These are phyloP conservation scores for Hololepta plana DNA, from an alignment of 2,888 invertebrate genomes.

Conservation along the genomic window DNA sequence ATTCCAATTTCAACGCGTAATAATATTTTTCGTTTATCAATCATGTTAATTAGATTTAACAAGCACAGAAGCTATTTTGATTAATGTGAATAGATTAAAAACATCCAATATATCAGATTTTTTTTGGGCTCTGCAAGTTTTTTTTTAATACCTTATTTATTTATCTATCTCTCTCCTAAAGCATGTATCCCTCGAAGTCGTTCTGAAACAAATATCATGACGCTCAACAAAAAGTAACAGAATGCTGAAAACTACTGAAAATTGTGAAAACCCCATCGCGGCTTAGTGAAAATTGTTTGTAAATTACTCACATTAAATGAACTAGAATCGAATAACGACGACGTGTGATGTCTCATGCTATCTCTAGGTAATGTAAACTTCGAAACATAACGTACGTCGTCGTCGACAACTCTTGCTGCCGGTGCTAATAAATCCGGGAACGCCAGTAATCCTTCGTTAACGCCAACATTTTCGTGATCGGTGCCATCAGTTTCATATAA, in stretches of 20 bases:
- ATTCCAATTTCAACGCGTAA: too few relatives aligned
- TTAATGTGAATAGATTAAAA: too few relatives aligned
- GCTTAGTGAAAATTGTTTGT: too few relatives aligned
- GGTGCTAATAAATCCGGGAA: slow-evolving; percentile 27
- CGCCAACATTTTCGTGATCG: slow-evolving; percentile 14
- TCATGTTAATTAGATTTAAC: too few relatives aligned
- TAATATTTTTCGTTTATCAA: too few relatives aligned
- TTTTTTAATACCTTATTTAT: slow-evolving; percentile 1
- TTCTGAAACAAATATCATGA: slow-evolving; percentile 7
- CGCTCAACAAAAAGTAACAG: too few relatives aligned
- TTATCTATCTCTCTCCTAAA: slow-evolving; percentile 4
- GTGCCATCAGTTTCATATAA: too few relatives aligned
- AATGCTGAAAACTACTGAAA: too few relatives aligned
- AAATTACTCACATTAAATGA: slow-evolving; percentile 19
- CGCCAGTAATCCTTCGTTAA: slow-evolving; percentile 19
- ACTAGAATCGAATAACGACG: slow-evolving; percentile 18
- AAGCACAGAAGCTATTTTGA: too few relatives aligned
- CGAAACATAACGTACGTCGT: slow-evolving; percentile 17
- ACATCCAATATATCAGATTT: too few relatives aligned
- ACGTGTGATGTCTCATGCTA: slow-evolving; percentile 17
- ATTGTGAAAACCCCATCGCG: too few relatives aligned
- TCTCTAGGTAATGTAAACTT: slow-evolving; percentile 20
- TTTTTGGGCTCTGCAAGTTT: slow-evolving; percentile 8
- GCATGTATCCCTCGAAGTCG: slow-evolving; percentile 7
- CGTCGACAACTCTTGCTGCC: slow-evolving; percentile 16